Percentiles rank a stretch among this genome's conserved stretches.
phyloP scores from a whole-genome alignment of 2,797 vertebrate genomes.

The Cyclopterus lumpus region DNA sequence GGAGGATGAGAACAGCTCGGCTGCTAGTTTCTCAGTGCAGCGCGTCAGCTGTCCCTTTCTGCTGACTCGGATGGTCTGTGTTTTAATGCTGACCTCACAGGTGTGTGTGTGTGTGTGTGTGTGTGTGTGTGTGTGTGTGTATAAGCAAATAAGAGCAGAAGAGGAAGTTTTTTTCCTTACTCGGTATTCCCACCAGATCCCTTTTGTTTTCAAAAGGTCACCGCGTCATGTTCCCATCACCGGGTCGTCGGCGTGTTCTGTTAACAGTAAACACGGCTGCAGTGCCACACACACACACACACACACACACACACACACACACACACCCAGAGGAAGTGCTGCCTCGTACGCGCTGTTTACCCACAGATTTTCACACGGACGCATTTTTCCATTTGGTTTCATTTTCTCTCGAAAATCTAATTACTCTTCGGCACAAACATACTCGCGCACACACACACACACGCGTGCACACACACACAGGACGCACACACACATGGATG shows the following conservation, averaged over 20 bases:
- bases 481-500: slow-evolving; percentile 27
- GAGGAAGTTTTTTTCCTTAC: slow-evolving; percentile 20
- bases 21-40: slow-evolving; percentile 56
- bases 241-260: slow-evolving; percentile 18
- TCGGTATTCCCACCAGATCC: slow-evolving; percentile 33
- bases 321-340: slow-evolving; percentile 17
- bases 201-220: slow-evolving; percentile 43
- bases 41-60: slow-evolving; percentile 35
- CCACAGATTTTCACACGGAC: slow-evolving; percentile 44
- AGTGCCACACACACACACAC: neutral
- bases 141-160: slow-evolving; percentile 33
- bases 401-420: slow-evolving; percentile 64
- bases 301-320: neutral
- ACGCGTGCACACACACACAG: slow-evolving; percentile 13
- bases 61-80: slow-evolving; percentile 47
- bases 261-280: slow-evolving; percentile 40
- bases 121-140: slow-evolving; percentile 42
- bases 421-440: slow-evolving; percentile 38
- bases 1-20: slow-evolving; percentile 60
- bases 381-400: slow-evolving; percentile 60
- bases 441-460: neutral
- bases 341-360: slow-evolving; percentile 34
- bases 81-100: slow-evolving; percentile 56
- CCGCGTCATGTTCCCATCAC: slow-evolving; percentile 7
- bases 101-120: slow-evolving; percentile 48